A percentile compares a stretch with the other conserved stretches of the same genome.
phyloP scores from a whole-genome alignment of 1,140 invertebrate genomes.

The Drosophila ironensis region DNA sequence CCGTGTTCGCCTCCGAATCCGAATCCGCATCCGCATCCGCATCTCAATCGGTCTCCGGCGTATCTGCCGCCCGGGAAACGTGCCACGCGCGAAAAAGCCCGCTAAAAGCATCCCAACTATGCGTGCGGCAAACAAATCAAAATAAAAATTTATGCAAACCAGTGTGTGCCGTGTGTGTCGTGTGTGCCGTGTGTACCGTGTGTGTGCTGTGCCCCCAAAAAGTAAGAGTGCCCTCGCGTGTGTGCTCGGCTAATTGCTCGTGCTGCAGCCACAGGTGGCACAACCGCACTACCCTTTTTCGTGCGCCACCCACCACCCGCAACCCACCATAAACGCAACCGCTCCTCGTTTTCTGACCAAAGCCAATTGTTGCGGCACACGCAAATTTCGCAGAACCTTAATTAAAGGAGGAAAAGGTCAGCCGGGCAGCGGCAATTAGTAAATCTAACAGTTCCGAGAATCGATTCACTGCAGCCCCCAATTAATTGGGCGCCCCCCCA shows the following conservation, averaged over 20 bases:
- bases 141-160: constrained; percentile 39
- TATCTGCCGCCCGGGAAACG: background rate
- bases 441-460: constrained; percentile 81
- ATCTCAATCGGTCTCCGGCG: no score
- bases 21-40: background rate
- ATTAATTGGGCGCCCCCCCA: constrained; percentile 62
- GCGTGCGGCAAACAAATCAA: constrained; percentile 40
- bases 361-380: no score
- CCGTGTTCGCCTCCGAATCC: background rate
- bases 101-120: constrained; percentile 42
- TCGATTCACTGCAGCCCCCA: constrained; percentile 66
- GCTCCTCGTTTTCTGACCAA: constrained; percentile 30
- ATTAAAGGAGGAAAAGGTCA: constrained; percentile 51
- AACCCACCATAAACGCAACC: no score
- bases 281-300: background rate
- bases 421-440: constrained; percentile 72
- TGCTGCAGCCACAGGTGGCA: constrained; percentile 62
- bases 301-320: background rate
- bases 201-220: constrained; percentile 2
- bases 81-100: constrained; percentile 35
- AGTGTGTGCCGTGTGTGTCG: constrained; percentile 2
- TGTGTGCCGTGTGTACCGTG: no score
- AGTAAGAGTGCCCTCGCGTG: constrained; percentile 31
- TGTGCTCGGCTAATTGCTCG: constrained; percentile 60
- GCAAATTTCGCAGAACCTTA: constrained; percentile 70